Conservation (phyloP, 2,113 vertebrate species). For the Nibea albiflora region DNA sequence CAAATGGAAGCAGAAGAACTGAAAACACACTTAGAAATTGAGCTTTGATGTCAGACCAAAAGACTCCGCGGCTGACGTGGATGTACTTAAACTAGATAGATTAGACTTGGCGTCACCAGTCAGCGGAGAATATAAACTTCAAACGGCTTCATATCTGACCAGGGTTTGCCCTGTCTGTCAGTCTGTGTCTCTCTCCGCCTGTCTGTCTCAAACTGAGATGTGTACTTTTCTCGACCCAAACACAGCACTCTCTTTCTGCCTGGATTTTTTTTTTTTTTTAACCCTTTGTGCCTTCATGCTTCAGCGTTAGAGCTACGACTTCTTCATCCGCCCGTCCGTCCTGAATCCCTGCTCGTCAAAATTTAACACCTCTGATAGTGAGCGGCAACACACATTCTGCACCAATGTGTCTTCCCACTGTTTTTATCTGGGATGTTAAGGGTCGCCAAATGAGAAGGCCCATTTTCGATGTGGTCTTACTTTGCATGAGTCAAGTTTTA, state of each 20-base stretch:
- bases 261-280: not conserved
- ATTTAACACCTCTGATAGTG: not conserved
- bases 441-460: not conserved
- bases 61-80: constrained; percentile 37
- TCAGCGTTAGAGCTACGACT: not conserved
- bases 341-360: not conserved
- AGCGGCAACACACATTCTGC: not conserved
- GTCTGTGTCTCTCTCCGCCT: constrained; percentile 5
- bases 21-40: constrained; percentile 25
- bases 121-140: constrained; percentile 58
- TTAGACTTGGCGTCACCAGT: constrained; percentile 52
- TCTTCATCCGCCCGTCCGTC: not conserved
- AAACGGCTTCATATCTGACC: constrained; percentile 53
- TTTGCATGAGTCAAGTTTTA: not conserved
- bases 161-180: constrained; percentile 25
- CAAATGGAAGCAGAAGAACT: constrained; percentile 37
- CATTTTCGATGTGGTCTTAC: not conserved
- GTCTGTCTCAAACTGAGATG: not conserved
- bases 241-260: not conserved
- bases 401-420: not conserved
- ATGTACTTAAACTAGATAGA: constrained; percentile 45
- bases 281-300: not conserved
- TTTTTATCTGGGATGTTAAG: not conserved
- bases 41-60: constrained; percentile 66
- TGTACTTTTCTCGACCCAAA: constrained; percentile 24